Evolutionary conservation across 1,140 invertebrate species (phyloP), one percentile per base, ranked within the genome.

Genomic region (Drosophila busckii): DNA sequence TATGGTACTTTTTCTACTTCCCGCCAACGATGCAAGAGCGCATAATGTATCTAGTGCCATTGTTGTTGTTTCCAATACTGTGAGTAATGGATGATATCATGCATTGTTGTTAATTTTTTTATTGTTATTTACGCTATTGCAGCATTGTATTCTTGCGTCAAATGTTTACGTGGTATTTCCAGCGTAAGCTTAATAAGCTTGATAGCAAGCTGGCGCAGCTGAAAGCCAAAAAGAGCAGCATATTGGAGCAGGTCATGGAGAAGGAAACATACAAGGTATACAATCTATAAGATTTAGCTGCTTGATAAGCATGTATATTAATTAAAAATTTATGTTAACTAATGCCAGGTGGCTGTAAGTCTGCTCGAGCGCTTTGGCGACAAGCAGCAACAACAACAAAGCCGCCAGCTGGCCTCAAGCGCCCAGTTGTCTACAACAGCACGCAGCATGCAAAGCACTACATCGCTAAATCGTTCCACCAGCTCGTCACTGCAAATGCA

Each of bases 191-290:
- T 28, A 90, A 90, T 41, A 92, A 91, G 82, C 97, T 96, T 89
- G 92, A 93, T 88, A 89, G 91, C 55, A 94, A 93, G 87, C 88
- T 98, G 31, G 88, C 87, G 40, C 90, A 91, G 32, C 91, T 98
- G 80, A 90, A 92, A 63, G 91, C 92, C 46, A 92, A 96, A 67
- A 98, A 97, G 83, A 94, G 94, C 85, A 92, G 94, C 87, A 93
- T 99, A 68, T 89, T 99, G 29, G 96, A 99, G 83, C 93, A 97
- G 88, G 97, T 99, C 20, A 98, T 96, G 91, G 97, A 99, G 85
- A 99, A 93, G 34, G 97, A 99, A 89, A 98, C 96, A 1, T 99
- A 98, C 87, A 99, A 98, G 89, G 95, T 97, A 73, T 42, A 34
- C 12, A 10, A 8, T n/a, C 7, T 23, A 20, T 15, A 34, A 9